Conservation (phyloP, 2,888 invertebrate species). For the Microctonus hyperodae region DNA sequence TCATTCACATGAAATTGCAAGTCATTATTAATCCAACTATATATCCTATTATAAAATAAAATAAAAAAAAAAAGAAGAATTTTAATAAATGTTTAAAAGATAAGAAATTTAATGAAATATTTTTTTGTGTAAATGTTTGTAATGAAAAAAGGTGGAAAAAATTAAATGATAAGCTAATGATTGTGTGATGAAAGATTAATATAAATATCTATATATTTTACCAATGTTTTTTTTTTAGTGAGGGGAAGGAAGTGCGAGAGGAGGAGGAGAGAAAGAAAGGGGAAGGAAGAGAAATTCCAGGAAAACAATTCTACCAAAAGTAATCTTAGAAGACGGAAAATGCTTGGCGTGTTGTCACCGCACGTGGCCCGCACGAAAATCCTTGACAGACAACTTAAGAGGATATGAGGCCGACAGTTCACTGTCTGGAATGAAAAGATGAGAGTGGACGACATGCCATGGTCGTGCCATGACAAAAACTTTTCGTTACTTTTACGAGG, state of each 20-base stretch:
- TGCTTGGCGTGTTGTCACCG: slow-evolving; percentile 26
- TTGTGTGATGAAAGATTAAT: too few relatives aligned
- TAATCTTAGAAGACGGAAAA: slow-evolving; percentile 12
- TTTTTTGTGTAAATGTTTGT: too few relatives aligned
- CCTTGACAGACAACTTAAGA: slow-evolving; percentile 39
- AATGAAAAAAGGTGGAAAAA: background rate
- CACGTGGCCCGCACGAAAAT: slow-evolving; percentile 28
- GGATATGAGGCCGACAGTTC: slow-evolving; percentile 30
- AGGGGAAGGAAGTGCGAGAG: too few relatives aligned
- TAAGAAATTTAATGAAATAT: too few relatives aligned
- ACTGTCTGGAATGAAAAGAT: slow-evolving; percentile 20
- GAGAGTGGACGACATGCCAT: background rate
- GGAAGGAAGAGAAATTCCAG: background rate
- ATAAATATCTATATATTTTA: too few relatives aligned
- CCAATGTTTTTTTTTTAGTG: background rate
- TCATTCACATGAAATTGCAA: slow-evolving; percentile 18
- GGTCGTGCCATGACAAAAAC: slow-evolving; percentile 3
- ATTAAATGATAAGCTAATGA: too few relatives aligned
- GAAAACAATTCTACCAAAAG: slow-evolving; percentile 13
- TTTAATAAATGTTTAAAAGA: background rate
- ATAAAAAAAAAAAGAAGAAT: background rate
- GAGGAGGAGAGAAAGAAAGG: too few relatives aligned
- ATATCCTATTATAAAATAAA: background rate
- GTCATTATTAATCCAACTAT: slow-evolving; percentile 12
- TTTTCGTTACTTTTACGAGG: background rate